A percentile compares a stretch with the other conserved stretches of the same genome.
Conservation (phyloP, 2,113 vertebrate species). For the Dromiciops gliroides region DNA sequence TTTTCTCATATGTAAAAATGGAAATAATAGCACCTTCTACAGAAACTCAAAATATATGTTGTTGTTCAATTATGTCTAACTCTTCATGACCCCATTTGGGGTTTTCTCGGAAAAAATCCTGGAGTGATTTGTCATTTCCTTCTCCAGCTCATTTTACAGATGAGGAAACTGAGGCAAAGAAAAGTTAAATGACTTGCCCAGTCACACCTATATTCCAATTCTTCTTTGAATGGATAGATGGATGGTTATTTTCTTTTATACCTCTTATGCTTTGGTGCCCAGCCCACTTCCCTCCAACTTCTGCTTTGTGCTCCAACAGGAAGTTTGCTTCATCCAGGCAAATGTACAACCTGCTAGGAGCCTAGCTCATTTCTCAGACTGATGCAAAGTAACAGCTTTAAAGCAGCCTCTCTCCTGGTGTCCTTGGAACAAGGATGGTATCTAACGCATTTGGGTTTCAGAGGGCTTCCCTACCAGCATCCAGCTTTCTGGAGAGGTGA, state of each 20-base stretch:
- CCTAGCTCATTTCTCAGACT: neutral
- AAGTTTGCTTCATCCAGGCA: neutral
- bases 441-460: neutral
- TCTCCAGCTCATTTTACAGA: neutral
- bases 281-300: neutral
- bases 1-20: too few relatives aligned
- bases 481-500: neutral
- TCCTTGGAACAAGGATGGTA: neutral
- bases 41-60: neutral
- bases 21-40: too few relatives aligned
- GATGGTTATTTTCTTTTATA: neutral
- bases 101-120: neutral
- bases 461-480: neutral
- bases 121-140: neutral
- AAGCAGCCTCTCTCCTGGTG: neutral
- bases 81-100: neutral
- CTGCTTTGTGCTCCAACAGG: neutral
- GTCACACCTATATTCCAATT: neutral
- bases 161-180: neutral
- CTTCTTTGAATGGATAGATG: neutral
- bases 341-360: neutral
- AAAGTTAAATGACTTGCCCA: neutral
- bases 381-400: neutral
- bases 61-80: neutral
- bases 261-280: neutral